phyloP scores from a whole-genome alignment of 2,113 vertebrate genomes.

The Haemorhous mexicanus region DNA sequence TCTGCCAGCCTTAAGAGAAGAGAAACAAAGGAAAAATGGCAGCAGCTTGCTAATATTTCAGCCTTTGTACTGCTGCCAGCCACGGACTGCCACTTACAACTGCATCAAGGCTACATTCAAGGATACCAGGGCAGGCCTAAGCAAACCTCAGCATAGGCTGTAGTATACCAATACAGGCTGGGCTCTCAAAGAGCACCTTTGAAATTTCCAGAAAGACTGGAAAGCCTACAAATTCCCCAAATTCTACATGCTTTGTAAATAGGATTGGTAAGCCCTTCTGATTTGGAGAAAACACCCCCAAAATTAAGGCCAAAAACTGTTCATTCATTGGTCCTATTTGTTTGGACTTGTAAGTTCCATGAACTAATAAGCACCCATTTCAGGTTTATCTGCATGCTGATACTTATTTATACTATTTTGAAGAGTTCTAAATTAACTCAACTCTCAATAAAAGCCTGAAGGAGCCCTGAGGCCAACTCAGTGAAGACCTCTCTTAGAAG shows the following conservation, averaged over 20 bases:
- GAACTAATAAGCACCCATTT: background rate
- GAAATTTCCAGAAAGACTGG: background rate
- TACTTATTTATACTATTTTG: background rate
- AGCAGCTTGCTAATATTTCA: background rate
- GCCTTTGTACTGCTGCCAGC: background rate
- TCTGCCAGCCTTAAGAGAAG: background rate
- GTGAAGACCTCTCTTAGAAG: background rate
- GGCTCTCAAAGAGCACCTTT: background rate
- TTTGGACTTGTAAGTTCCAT: background rate
- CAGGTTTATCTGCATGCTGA: background rate
- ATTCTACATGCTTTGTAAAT: background rate
- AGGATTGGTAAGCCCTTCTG: background rate
- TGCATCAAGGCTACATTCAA: background rate
- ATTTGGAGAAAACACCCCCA: background rate
- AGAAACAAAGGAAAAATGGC: background rate
- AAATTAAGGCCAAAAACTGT: accelerated
- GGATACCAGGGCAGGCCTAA: background rate
- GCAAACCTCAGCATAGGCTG: background rate
- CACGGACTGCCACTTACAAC: background rate
- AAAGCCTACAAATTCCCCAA: background rate
- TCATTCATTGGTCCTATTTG: background rate
- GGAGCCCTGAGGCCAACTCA: background rate
- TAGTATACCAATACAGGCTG: background rate
- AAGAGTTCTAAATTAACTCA: background rate
- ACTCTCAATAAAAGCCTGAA: background rate